Percentiles rank a stretch among this genome's conserved stretches.
phyloP scores from a whole-genome alignment of 1,140 invertebrate species.

The Littorina saxatilis region DNA sequence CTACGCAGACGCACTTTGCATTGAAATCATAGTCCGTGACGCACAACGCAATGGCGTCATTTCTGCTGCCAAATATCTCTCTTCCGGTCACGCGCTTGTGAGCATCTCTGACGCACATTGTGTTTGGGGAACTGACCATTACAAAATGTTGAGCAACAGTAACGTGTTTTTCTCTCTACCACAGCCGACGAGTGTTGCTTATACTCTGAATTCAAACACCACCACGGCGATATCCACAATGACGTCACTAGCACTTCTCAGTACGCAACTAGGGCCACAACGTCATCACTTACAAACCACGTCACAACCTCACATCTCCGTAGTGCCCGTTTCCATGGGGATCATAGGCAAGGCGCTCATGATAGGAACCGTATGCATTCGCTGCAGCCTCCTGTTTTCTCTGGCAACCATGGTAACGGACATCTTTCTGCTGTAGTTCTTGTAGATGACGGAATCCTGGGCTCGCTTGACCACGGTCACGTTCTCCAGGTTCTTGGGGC shows the following conservation, averaged over 20 bases:
- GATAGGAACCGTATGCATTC: constrained; percentile 66
- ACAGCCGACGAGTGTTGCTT: too few relatives aligned
- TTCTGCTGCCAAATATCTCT: too few relatives aligned
- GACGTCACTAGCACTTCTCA: background rate
- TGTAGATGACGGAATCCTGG: constrained; percentile 73
- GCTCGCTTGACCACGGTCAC: constrained; percentile 67
- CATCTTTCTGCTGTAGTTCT: constrained; percentile 69
- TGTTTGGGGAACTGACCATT: too few relatives aligned
- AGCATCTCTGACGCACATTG: too few relatives aligned
- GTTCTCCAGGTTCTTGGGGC: constrained; percentile 71
- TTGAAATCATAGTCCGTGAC: too few relatives aligned
- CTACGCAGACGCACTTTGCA: too few relatives aligned
- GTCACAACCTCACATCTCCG: constrained; percentile 61
- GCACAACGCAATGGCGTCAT: too few relatives aligned
- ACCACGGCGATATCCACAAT: background rate
- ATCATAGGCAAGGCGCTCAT: constrained; percentile 54
- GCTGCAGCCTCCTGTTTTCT: constrained; percentile 65
- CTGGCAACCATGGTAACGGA: constrained; percentile 68
- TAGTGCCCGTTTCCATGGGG: constrained; percentile 58
- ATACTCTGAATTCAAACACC: background rate
- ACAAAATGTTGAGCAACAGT: too few relatives aligned
- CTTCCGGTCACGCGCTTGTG: too few relatives aligned
- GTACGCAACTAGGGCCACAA: background rate
- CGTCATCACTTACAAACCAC: background rate
- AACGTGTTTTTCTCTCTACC: too few relatives aligned